Evolutionary conservation across 2,888 invertebrate genomes (phyloP), one percentile per base, ranked within the genome.

Genomic region (Perizoma flavofasciatum): DNA sequence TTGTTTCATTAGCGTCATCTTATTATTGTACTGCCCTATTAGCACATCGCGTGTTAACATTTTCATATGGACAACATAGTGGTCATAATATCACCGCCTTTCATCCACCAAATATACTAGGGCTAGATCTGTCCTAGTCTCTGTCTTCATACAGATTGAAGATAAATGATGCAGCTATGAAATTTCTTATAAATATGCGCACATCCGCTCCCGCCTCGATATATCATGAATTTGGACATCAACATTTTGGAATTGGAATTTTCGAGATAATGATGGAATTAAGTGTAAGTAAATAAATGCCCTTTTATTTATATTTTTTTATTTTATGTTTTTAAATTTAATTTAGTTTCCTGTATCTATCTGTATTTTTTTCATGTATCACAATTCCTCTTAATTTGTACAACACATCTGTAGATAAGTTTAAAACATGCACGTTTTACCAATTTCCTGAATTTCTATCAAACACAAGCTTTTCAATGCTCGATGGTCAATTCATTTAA

Each of bases 141-240:
- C 37, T 37, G 37, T 37, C 10, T 37, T 46, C 46, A 22, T 32
- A 46, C 63, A 59, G 67, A 67, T 58, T 59, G 65, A 75, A 85
- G 88, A 89, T 85, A 83, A 86, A 89, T 83, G 84, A 82, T 72
- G 68, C 71, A 73, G 82, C 83, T 88, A 89, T 89, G 88, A 87
- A 88, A 90, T 88, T 89, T 89, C 82, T 88, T 83, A 89, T 88
- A 89, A 88, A 89, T 88, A 90, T 85, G 76, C 81, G 79, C 61
- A 59, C 61, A 59, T 59, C 47, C 57, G 61, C 43, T 54, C 44
- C 68, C 75, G 77, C 75, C 68, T 73, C 89, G 82, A 91, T 91
- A 89, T 88, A 89, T 91, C 89, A 90, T 78, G 73, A 78, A 81
- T 87, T 84, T 83, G 85, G 88, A 88, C 89, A 85, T 83, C 83